A percentile compares a stretch with the other conserved stretches of the same genome.
Conservation (phyloP, 2,888 invertebrate species). For the Chelonus formosanus region DNA sequence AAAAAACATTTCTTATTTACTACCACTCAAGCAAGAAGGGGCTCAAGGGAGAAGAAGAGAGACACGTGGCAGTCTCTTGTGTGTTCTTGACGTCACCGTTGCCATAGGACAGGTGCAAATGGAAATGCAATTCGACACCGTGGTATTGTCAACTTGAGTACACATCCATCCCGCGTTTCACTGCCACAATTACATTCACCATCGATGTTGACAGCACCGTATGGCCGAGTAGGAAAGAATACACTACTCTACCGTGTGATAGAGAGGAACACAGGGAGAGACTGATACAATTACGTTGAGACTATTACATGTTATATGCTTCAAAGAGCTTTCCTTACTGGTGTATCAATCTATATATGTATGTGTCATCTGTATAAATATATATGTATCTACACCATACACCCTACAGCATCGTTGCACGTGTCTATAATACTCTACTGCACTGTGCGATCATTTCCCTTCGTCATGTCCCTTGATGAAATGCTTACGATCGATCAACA, state of each 20-base stretch:
- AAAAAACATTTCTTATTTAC: slow-evolving; percentile 30
- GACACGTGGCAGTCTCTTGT: slow-evolving; percentile 28
- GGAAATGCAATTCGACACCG: slow-evolving; percentile 29
- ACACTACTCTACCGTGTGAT: slow-evolving; percentile 26
- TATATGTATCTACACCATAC: slow-evolving; percentile 17
- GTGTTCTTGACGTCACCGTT: slow-evolving; percentile 17
- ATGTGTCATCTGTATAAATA: not conserved
- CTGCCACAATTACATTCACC: slow-evolving; percentile 40
- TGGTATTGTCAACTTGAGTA: slow-evolving; percentile 21
- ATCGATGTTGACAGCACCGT: slow-evolving; percentile 40
- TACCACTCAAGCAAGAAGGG: slow-evolving; percentile 21
- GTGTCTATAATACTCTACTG: too few relatives aligned
- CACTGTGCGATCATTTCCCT: slow-evolving; percentile 3
- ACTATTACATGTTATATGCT: too few relatives aligned
- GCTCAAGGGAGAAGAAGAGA: slow-evolving; percentile 14
- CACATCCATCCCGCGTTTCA: slow-evolving; percentile 7
- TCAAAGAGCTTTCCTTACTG: not conserved
- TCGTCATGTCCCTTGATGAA: not conserved
- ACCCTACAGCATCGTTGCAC: not conserved
- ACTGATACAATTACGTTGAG: not conserved
- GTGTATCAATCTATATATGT: not conserved
- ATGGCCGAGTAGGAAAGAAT: slow-evolving; percentile 37
- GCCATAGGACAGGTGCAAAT: slow-evolving; percentile 31
- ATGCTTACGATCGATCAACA: not conserved
- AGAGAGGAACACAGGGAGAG: slow-evolving; percentile 22